Conservation (phyloP, 35 echinoderm and acorn worm species). For the Diadema setosum region DNA sequence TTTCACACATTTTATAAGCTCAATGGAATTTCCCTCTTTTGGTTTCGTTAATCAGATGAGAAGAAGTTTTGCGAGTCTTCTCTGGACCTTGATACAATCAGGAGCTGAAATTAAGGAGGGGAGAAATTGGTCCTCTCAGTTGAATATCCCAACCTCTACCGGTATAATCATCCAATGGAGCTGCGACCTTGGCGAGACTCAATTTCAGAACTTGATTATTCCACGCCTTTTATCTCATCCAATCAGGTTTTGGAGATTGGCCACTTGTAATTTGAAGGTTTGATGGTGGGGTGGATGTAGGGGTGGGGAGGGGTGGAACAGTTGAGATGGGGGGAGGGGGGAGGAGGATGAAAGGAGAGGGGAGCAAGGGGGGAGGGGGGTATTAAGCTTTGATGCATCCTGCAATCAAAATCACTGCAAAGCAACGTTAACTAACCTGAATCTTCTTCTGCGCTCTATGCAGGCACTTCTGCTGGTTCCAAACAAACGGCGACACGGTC, state of each 20-base stretch:
- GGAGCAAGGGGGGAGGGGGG: background rate
- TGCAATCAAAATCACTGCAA: background rate
- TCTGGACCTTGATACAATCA: too few relatives aligned
- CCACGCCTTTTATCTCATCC: too few relatives aligned
- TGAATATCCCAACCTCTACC: too few relatives aligned
- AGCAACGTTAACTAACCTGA: background rate
- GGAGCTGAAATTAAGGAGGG: too few relatives aligned
- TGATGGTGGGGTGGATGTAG: background rate
- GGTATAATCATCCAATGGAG: too few relatives aligned
- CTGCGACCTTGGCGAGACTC: too few relatives aligned
- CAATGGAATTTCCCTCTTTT: too few relatives aligned
- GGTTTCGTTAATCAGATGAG: too few relatives aligned
- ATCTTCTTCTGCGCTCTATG: conserved; percentile 9
- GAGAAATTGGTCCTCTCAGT: too few relatives aligned
- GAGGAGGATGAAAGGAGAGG: background rate
- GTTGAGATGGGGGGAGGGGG: background rate
- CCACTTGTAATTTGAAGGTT: background rate
- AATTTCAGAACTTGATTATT: too few relatives aligned
- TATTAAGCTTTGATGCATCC: background rate
- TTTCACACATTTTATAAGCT: too few relatives aligned
- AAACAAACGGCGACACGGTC: background rate
- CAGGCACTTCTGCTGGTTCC: conserved; percentile 7
- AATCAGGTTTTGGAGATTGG: background rate
- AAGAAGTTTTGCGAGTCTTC: too few relatives aligned
- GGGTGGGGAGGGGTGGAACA: background rate